Evolutionary conservation across 1,140 invertebrate species (phyloP), one percentile per base, ranked within the genome.

Genomic region (Euglossa dilemma): DNA sequence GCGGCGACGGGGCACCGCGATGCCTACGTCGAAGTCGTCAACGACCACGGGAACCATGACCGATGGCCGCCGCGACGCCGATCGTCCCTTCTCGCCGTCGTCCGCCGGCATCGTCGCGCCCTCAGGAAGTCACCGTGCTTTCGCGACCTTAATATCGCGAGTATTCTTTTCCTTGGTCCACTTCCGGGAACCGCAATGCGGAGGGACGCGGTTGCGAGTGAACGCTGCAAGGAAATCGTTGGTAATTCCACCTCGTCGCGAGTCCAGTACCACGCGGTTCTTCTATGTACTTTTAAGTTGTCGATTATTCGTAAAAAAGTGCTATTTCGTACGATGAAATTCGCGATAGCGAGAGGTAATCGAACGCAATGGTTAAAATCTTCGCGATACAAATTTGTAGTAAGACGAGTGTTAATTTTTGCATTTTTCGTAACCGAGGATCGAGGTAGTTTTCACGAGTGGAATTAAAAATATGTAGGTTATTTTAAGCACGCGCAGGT

Each of bases 1-100:
- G 90, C 91, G 90, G 88, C 89, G 87, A 89, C 83, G 80, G 86
- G 86, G 86, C 45, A 85, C 84, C 74, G 59, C 82, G 72, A 54
- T 83, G 67, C 75, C 83, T 57, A 71, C 36, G 59, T 85, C 78
- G 70, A 76, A 64, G 70, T 79, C 79, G 63, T 87, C 56, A 25
- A 43, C 59, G 16, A 56, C 63, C 43, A 20, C 43, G 11, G 18
- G 47, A 75, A 72, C 61, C 66, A 50, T 36, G 20, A 5, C 6
- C 59, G 74, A 87, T 83, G 64, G 25, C 28, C 36, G 20, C 23
- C 12, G 0, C 23, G 43, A 50, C 20, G 72, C 47, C 50, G 25
- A 82, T 47, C n/a, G 74, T 73, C 63, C 45, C 7, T 36, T 12
- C 50, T 57, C 43, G n/a, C 8, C 6, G 59, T 28, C 12, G 0